These are phyloP conservation scores for Styela clava DNA, from an alignment of 23 tunicate genomes.

Conservation along the genomic window DNA sequence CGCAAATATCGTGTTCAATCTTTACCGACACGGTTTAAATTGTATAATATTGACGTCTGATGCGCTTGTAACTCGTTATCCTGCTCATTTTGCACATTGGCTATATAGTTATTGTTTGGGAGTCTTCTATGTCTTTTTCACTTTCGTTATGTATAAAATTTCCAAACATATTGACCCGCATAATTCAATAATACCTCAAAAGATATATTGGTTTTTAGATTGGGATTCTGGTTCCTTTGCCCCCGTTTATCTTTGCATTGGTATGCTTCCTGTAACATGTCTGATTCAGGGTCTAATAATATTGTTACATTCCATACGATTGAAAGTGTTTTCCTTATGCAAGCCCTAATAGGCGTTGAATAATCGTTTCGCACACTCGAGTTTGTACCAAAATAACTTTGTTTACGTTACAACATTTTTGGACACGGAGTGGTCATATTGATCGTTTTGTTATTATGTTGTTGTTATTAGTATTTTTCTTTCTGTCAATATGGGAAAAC, in stretches of 20 bases:
- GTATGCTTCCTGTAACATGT: background rate
- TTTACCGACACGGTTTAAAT: background rate
- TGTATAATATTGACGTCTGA: background rate
- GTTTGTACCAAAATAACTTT: no score
- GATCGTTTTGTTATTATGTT: no score
- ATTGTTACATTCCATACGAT: background rate
- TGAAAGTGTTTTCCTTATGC: background rate
- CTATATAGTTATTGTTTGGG: background rate
- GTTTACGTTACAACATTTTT: no score
- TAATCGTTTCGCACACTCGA: no score
- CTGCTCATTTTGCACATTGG: background rate
- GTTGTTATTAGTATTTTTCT: no score
- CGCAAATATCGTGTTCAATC: background rate
- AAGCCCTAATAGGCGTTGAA: no score
- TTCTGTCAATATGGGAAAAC: no score
- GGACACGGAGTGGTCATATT: no score
- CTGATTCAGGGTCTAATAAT: background rate
- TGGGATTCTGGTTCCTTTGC: background rate
- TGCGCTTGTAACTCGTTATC: background rate
- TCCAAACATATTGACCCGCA: background rate
- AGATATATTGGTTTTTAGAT: constrained; percentile 13
- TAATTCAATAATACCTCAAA: background rate
- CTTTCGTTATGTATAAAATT: constrained; percentile 1
- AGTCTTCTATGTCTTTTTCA: background rate
- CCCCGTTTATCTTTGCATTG: background rate